Evolutionary conservation across 2,888 invertebrate species (phyloP).

Genomic region (Drosophila fungiperda): DNA sequence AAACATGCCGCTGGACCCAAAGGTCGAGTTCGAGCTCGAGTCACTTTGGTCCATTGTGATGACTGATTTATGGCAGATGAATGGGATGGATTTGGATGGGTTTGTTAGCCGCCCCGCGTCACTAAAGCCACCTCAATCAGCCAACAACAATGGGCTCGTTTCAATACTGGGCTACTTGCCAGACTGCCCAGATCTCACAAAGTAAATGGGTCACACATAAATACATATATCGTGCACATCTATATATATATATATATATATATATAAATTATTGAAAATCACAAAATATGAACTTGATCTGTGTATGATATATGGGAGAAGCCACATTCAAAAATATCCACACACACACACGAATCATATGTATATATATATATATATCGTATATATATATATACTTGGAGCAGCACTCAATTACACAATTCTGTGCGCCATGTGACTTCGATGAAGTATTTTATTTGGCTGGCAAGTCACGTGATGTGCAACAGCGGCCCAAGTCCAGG

Average conservation of each 20-base stretch:
- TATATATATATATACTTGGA: neutral
- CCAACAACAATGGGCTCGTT: neutral
- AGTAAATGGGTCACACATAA: neutral
- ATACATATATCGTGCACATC: neutral
- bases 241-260: too few species aligned
- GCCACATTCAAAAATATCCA: neutral
- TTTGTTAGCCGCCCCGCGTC: neutral
- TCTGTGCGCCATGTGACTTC: slow-evolving; percentile 52
- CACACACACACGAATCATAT: neutral
- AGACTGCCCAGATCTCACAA: neutral
- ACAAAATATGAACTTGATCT: slow-evolving; percentile 8
- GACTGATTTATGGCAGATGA: neutral
- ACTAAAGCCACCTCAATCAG: neutral
- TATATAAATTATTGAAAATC: slow-evolving; percentile 7
- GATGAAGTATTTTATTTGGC: slow-evolving; percentile 62
- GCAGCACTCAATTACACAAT: slow-evolving; percentile 53
- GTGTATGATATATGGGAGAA: slow-evolving; percentile 9
- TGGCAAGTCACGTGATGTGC: slow-evolving; percentile 69
- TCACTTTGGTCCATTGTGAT: neutral
- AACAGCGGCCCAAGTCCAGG: slow-evolving; percentile 48
- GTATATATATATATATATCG: neutral
- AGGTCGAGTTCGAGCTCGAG: neutral
- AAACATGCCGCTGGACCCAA: neutral
- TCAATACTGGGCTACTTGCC: slow-evolving; percentile 1
- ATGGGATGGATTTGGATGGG: neutral